Evolutionary conservation across 1,140 invertebrate genomes (phyloP).

Genomic region (Tribolium madens): DNA sequence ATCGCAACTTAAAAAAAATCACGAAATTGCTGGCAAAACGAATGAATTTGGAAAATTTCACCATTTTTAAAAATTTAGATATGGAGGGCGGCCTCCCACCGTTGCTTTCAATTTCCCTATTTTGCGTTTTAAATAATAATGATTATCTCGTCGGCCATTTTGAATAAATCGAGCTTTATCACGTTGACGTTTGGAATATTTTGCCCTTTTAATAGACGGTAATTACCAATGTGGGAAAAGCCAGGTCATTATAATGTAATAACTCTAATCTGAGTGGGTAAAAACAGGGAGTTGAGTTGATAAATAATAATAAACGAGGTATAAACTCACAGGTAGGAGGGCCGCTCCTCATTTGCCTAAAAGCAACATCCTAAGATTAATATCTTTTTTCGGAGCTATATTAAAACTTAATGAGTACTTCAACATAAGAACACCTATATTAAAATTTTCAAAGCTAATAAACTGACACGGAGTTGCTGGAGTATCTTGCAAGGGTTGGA

Average conservation of each 20-base stretch:
- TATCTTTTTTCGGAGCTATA: conserved; percentile 51
- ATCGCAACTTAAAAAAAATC: background rate
- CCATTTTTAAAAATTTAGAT: conserved; percentile 15
- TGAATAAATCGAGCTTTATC: conserved; percentile 44
- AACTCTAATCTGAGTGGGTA: conserved; percentile 51
- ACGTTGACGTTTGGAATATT: conserved; percentile 19
- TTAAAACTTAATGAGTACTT: conserved; percentile 53
- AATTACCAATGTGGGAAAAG: conserved; percentile 39
- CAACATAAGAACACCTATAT: conserved; percentile 52
- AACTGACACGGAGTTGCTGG: conserved; percentile 29
- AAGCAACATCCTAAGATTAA: conserved; percentile 50
- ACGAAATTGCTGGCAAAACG: background rate
- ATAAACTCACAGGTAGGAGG: conserved; percentile 38
- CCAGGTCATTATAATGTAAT: conserved; percentile 41
- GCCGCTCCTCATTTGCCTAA: conserved; percentile 47
- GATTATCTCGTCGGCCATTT: conserved; percentile 31
- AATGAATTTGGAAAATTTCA: background rate
- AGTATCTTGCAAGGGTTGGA: background rate
- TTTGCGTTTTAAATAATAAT: conserved; percentile 20
- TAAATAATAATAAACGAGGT: conserved; percentile 48
- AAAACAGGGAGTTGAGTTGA: conserved; percentile 37
- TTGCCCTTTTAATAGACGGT: conserved; percentile 36
- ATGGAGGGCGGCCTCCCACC: background rate
- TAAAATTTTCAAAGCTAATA: conserved; percentile 49
- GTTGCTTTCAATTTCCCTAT: background rate